Percentiles rank a stretch among this genome's conserved stretches.
Conservation (phyloP, 1,140 invertebrate genomes). For the Diplogasteroides magnus region DNA sequence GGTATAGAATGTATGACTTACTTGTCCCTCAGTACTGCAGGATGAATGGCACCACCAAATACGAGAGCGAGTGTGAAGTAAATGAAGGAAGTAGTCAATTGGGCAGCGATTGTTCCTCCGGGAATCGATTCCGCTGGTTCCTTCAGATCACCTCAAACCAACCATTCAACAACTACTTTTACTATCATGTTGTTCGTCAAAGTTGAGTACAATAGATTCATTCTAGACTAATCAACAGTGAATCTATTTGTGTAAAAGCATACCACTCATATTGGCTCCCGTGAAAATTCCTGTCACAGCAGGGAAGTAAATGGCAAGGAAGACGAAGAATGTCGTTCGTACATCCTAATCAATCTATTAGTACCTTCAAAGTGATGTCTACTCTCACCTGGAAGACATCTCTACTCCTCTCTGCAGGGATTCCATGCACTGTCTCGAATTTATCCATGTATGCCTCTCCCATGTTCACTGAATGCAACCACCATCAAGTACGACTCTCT, state of each 20-base stretch:
- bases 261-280: slow-evolving; percentile 66
- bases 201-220: slow-evolving; percentile 97
- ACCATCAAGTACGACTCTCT: background rate
- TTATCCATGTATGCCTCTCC: slow-evolving; percentile 36
- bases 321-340: slow-evolving; percentile 86
- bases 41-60: slow-evolving; percentile 46
- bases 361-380: slow-evolving; percentile 68
- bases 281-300: slow-evolving; percentile 98
- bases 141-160: slow-evolving; percentile 76
- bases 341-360: slow-evolving; percentile 64
- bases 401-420: slow-evolving; percentile 25
- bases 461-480: slow-evolving; percentile 40
- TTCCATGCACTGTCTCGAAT: slow-evolving; percentile 28
- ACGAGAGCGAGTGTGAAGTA: slow-evolving; percentile 59
- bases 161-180: too few species aligned
- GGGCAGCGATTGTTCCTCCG: slow-evolving; percentile 90
- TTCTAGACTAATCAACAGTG: slow-evolving; percentile 90
- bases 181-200: slow-evolving; percentile 92
- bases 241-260: slow-evolving; percentile 84
- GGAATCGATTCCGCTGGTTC: slow-evolving; percentile 98
- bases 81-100: slow-evolving; percentile 90
- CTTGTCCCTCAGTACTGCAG: slow-evolving; percentile 48
- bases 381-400: slow-evolving; percentile 67
- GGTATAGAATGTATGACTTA: slow-evolving; percentile 14
- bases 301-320: slow-evolving; percentile 98